phyloP scores from a whole-genome alignment of 1,140 invertebrate species.

The Scaptomyza graminum region DNA sequence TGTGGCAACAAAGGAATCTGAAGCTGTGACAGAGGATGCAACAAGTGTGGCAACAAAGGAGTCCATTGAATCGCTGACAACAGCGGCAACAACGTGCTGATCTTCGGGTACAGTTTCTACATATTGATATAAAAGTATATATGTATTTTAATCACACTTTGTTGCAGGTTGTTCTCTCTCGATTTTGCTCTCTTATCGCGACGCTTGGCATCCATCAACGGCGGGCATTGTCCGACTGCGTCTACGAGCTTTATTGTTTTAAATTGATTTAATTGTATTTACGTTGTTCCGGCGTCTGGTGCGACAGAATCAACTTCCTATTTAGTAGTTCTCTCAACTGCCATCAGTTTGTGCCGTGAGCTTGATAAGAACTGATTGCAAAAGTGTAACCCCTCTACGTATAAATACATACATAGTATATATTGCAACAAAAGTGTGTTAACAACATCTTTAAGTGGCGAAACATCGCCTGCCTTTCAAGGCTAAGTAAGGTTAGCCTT shows the following conservation, averaged over 20 bases:
- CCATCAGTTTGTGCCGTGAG: constrained; percentile 39
- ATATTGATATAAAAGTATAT: neutral
- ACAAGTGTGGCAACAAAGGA: constrained; percentile 2
- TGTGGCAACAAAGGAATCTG: constrained; percentile 3
- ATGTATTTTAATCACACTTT: constrained; percentile 26
- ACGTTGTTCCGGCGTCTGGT: constrained; percentile 63
- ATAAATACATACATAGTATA: neutral
- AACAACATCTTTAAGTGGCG: neutral
- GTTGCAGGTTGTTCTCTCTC: constrained; percentile 18
- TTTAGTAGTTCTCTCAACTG: constrained; percentile 52
- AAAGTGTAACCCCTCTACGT: constrained; percentile 5
- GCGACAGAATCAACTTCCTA: constrained; percentile 63
- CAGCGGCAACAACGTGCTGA: constrained; percentile 13
- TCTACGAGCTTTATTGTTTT: constrained; percentile 73
- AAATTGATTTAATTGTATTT: constrained; percentile 82
- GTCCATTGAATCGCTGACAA: neutral
- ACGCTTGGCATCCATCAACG: constrained; percentile 54
- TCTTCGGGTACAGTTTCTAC: constrained; percentile 20
- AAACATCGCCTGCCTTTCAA: neutral
- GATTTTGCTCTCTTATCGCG: constrained; percentile 37
- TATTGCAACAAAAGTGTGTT: neutral
- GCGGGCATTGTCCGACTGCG: constrained; percentile 58
- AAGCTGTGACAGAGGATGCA: constrained; percentile 10
- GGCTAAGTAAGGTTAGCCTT: neutral
- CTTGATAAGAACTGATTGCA: constrained; percentile 36